Conservation (phyloP, 2,113 vertebrate species). For the Barbus barbus region DNA sequence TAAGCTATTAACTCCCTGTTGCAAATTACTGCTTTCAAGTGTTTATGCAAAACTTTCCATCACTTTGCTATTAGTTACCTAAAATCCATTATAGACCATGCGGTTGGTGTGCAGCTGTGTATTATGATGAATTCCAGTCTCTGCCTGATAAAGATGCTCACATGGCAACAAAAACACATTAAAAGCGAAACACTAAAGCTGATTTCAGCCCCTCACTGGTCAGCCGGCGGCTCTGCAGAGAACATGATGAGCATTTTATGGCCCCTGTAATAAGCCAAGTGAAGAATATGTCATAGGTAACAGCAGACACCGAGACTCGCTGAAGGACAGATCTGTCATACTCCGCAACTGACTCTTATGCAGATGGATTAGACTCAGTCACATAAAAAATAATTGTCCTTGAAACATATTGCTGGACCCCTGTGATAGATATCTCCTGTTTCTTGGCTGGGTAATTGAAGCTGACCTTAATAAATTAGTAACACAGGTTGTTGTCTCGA, state of each 20-base stretch:
- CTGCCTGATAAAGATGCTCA: not conserved
- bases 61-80: slow-evolving; percentile 6
- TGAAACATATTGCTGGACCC: slow-evolving; percentile 70
- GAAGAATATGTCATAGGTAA: slow-evolving; percentile 53
- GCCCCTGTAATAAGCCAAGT: slow-evolving; percentile 49
- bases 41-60: slow-evolving; percentile 27
- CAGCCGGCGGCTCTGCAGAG: slow-evolving; percentile 35
- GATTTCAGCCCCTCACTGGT: not conserved
- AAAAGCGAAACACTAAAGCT: not conserved
- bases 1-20: slow-evolving; percentile 11
- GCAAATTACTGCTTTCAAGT: slow-evolving; percentile 26
- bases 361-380: slow-evolving; percentile 73
- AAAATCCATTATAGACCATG: slow-evolving; percentile 18
- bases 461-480: slow-evolving; percentile 75
- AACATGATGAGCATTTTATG: slow-evolving; percentile 52
- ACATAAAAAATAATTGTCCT: slow-evolving; percentile 78
- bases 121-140: slow-evolving; percentile 29
- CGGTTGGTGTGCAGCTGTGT: not conserved
- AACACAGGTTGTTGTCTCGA: slow-evolving; percentile 61
- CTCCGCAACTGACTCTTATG: slow-evolving; percentile 67
- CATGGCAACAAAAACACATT: not conserved
- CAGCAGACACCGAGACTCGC: slow-evolving; percentile 47
- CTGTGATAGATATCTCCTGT: slow-evolving; percentile 68
- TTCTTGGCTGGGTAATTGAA: slow-evolving; percentile 69
- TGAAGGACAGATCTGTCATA: slow-evolving; percentile 75